Evolutionary conservation across 2,113 vertebrate genomes (phyloP), one percentile per base, ranked within the genome.

Genomic region (Percina caprodes): DNA sequence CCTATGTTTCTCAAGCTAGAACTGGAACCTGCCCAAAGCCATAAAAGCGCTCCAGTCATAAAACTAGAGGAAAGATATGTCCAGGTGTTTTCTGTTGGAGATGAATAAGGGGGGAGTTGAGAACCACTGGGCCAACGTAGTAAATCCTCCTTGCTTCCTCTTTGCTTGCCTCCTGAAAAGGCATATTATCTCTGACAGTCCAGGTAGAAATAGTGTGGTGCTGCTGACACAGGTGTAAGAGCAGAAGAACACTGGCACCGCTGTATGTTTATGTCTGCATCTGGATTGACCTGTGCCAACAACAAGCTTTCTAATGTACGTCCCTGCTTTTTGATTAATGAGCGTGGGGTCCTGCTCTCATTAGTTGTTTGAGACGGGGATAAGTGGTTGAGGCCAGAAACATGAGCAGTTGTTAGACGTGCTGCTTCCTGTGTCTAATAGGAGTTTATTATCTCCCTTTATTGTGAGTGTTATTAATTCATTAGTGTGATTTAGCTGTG

Each of bases 1-100:
- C 48, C 68, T 14, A 74, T 74, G 79, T 88, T 83, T 85, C 63
- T 79, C 79, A 83, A 80, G 65, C 48, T 74, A 68, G 39, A 82
- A 35, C 76, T 90, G 87, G 86, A 92, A 77, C 51, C 75, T 46
- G 69, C 69, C 87, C 81, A 86, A 67, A 81, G 75, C 84, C 66
- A 84, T 90, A 90, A 90, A 90, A 94, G 54, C 16, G 10, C 58
- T 72, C n/a, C 65, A 77, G 78, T 87, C 85, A 81, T 89, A 89
- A 90, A 92, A 55, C 48, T 30, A 35, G 35, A 78, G 85, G 51
- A 68, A 62, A 86, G 80, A 80, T 74, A 79, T 76, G 82, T 79
- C 92, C 94, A 94, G 92, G 93, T 95, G 94, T 93, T 95, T 94
- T 93, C 84, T 88, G 87, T 88, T 92, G 84, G 59, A 82, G 73